Percentiles rank a stretch among this genome's conserved stretches.
Evolutionary conservation across 2,797 vertebrate genomes (phyloP).

Genomic region (Epinephelus awoara): DNA sequence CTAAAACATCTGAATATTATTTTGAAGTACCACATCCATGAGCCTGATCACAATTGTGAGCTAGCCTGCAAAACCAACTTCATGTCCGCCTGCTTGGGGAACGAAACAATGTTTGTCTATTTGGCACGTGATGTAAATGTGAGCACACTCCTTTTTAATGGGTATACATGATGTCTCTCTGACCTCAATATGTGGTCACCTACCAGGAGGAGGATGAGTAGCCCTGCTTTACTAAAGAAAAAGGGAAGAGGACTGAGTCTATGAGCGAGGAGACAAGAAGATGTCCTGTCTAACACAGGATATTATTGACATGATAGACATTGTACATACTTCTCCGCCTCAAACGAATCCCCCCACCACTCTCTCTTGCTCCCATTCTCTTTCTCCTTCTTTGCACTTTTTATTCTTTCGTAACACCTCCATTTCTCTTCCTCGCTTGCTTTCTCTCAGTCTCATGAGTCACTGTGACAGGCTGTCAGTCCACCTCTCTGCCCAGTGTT

Average conservation of each 20-base stretch:
- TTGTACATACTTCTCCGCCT: neutral
- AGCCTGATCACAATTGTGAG: conserved; percentile 9
- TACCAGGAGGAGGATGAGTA: neutral
- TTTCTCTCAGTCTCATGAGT: conserved; percentile 43
- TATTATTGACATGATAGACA: neutral
- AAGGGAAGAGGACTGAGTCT: neutral
- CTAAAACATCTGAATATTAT: conserved; percentile 16
- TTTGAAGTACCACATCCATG: neutral
- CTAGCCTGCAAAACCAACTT: neutral
- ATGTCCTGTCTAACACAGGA: neutral
- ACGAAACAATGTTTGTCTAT: neutral
- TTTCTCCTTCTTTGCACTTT: neutral
- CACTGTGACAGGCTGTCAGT: conserved; percentile 71
- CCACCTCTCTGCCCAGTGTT: conserved; percentile 68
- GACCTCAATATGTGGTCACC: conserved; percentile 8
- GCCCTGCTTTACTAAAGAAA: neutral
- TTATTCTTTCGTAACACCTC: conserved; percentile 4
- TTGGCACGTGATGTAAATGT: neutral
- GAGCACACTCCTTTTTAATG: neutral
- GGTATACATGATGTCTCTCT: neutral
- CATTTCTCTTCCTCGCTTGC: conserved; percentile 21
- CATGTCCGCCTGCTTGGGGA: neutral
- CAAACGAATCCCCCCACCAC: neutral
- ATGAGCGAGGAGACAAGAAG: neutral
- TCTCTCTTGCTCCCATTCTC: neutral